Evolutionary conservation across 2,113 vertebrate genomes (phyloP), one percentile per base, ranked within the genome.

Genomic region (Aphyosemion australe): DNA sequence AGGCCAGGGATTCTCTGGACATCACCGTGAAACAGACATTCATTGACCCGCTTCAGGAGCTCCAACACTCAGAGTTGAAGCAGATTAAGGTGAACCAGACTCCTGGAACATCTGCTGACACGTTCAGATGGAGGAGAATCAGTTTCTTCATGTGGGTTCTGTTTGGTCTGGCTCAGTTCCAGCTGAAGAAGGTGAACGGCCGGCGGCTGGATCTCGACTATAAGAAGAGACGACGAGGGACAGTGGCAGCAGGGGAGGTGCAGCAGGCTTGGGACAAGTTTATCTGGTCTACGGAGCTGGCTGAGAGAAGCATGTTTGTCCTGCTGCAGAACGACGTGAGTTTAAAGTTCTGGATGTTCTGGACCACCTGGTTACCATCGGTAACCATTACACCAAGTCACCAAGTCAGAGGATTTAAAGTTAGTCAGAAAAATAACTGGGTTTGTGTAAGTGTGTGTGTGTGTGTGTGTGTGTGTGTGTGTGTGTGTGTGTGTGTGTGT

Each of bases 281-380:
- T 81, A 90, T 94, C 65, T 93, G 94, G 54, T 97, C 95, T 62
- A 96, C 94, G 84, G 95, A 98, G 50, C 75, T 95, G 89, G 94
- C 95, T 19, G 95, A 96, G 91, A 90, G 91, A 79, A 94, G 94
- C 93, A 97, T 98, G 96, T 95, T 94, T 83, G 91, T 94, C 87
- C 94, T 97, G 74, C 88, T 98, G 90, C 93, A 97, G 86, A 96
- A 94, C 41, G 96, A 97, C 68, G 96, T 98, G 92, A 95, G 96
- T 74, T 20, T 31, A 16, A 46, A 18, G 13, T 12, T 50, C 19
- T 37, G 34, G 34, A 37, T 37, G 34, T 8, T 37, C 34, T 37
- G 34, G 34, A 37, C 7, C 34, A 37, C 5, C 34, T 37, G 26
- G 26, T 26, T 26, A 26, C 26, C 26, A 26, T 26, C 26, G 26